Evolutionary conservation across 2,797 vertebrate species (phyloP).

Genomic region (Benthosema pterotum): DNA sequence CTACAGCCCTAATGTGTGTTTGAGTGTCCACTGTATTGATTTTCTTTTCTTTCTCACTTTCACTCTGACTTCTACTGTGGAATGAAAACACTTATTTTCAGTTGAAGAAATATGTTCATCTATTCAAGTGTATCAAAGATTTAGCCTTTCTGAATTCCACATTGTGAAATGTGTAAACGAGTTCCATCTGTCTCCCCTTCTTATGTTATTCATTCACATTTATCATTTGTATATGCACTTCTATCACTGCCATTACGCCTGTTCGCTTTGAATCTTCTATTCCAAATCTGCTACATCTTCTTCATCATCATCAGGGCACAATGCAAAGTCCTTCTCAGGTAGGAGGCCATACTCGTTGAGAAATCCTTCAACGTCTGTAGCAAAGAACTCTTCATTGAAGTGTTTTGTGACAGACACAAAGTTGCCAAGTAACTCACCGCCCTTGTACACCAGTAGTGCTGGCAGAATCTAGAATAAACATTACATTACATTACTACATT

Average conservation of each 20-base stretch:
- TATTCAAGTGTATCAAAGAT: too few species aligned
- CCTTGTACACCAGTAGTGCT: conserved; percentile 90
- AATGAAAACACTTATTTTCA: too few species aligned
- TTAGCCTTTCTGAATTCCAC: too few species aligned
- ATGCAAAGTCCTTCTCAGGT: conserved; percentile 83
- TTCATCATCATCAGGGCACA: conserved; percentile 71
- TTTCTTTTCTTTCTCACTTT: background rate
- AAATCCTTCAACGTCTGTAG: conserved; percentile 90
- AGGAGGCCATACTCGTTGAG: conserved; percentile 93
- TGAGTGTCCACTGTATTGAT: background rate
- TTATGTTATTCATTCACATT: background rate
- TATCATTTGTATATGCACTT: background rate
- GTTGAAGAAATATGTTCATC: too few species aligned
- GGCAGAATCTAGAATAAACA: conserved; percentile 80
- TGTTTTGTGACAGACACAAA: conserved; percentile 88
- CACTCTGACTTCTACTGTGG: background rate
- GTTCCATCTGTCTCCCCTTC: too few species aligned
- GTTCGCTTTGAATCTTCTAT: too few species aligned
- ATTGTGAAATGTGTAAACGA: too few species aligned
- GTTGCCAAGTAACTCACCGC: conserved; percentile 90
- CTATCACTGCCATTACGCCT: background rate
- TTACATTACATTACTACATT: too few species aligned
- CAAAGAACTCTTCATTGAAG: conserved; percentile 89
- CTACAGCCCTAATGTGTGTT: too few species aligned
- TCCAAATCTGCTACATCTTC: background rate